Base-by-base conservation (phyloP, 2,888 invertebrate genomes). In the Luperina testacea region DNA sequence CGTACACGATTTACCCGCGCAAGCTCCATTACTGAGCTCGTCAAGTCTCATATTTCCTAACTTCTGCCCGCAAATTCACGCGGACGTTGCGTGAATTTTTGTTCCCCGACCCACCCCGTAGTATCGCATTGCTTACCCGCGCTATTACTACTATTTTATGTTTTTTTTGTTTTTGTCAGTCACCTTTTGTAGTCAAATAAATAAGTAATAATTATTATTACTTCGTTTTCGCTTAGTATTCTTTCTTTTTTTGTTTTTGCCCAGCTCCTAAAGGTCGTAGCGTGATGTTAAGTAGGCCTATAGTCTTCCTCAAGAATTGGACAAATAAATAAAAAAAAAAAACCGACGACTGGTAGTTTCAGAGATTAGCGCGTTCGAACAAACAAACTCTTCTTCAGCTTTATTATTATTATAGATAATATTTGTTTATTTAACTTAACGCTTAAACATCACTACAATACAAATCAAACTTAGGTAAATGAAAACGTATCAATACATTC, bases 401-500 rank as follows among this genome's bases (percentile, higher is more conserved):
- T 63, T 63, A 63, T 32, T 63, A 9, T 32, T 32, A 63, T 17
- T 32, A 20, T 63, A 20, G 32, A 32, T 64, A 6, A 38, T 17
- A 45, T n/a, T n/a, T n/a, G n/a, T n/a, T n/a, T n/a, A n/a, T n/a
- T n/a, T n/a, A n/a, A n/a, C n/a, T n/a, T n/a, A 38, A 57, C 17
- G 38, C 38, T 7, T 71, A 71, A 17, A 38, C 38, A 15, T 71
- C 13, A 20, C 59, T 13, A n/a, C 7, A 38, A 42, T 42, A 42
- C 20, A 42, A n/a, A 71, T n/a, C 4, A 71, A 53, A 38, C 17
- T 4, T 53, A 51, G 15, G 38, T 0, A n/a, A 38, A 57, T 57
- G n/a, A 38, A n/a, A n/a, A 57, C 7, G 0, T 57, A 57, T 65
- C 65, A 42, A 17, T 89, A 85, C 86, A 90, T 90, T 90, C 88